Conservation (phyloP, 2,797 vertebrate genomes). For the Clarias platycephalus region DNA sequence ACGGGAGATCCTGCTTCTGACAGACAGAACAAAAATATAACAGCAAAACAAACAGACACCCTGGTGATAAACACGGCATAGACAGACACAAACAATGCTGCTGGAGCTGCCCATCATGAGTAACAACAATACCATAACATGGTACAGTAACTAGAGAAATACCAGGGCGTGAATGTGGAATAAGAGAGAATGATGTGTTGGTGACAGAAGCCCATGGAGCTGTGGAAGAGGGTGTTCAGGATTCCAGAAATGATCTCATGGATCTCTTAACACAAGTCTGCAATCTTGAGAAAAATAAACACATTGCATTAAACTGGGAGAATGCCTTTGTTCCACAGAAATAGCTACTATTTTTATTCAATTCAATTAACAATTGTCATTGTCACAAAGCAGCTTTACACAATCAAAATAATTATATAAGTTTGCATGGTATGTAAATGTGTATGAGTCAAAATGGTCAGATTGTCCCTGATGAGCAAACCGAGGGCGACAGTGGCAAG, state of each 20-base stretch:
- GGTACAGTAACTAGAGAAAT: not conserved
- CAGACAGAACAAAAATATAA: not conserved
- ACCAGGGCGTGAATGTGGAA: not conserved
- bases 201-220: not conserved
- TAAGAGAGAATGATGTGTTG: not conserved
- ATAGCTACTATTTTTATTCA: too few species aligned
- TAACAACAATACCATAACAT: not conserved
- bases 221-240: not conserved
- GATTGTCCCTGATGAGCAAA: too few species aligned
- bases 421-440: too few species aligned
- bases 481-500: too few species aligned
- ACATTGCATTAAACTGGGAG: not conserved
- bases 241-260: not conserved
- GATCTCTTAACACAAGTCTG: not conserved
- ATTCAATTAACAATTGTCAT: too few species aligned
- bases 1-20: not conserved
- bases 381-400: too few species aligned
- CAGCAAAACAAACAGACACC: not conserved
- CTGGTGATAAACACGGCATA: not conserved
- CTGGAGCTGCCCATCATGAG: not conserved
- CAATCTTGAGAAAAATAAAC: not conserved
- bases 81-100: not conserved
- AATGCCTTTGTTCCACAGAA: too few species aligned
- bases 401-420: too few species aligned
- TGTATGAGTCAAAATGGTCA: too few species aligned